These are phyloP conservation scores for Melanocharis versteri DNA, from an alignment of 2,113 vertebrate genomes.

Conservation along the genomic window DNA sequence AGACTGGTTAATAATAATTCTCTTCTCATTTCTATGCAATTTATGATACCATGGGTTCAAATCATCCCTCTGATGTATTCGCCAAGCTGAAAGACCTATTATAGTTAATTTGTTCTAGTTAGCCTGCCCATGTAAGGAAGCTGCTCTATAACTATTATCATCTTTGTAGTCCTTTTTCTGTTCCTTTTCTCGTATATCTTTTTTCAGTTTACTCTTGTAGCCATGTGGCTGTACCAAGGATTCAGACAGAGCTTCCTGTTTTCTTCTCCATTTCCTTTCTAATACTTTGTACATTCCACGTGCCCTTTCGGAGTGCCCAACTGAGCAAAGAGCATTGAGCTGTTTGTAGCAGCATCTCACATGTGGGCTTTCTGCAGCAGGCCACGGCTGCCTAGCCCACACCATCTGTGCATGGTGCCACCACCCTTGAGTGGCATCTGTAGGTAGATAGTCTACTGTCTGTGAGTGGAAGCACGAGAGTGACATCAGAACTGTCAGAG, in stretches of 20 bases:
- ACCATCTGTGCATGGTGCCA: not conserved
- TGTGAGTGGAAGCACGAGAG: not conserved
- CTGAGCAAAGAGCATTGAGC: not conserved
- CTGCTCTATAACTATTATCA: not conserved
- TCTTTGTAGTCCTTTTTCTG: not conserved
- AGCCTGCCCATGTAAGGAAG: not conserved
- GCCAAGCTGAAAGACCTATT: not conserved
- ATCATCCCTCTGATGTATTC: not conserved
- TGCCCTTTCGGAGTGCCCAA: not conserved
- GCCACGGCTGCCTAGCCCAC: fast-evolving
- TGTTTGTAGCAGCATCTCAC: not conserved
- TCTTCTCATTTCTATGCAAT: not conserved
- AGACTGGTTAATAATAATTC: not conserved
- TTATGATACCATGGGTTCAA: not conserved
- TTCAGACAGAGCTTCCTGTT: not conserved
- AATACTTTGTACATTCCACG: not conserved
- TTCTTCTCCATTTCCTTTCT: not conserved
- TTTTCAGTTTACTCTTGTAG: not conserved
- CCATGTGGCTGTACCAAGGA: not conserved
- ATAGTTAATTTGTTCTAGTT: not conserved
- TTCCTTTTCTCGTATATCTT: not conserved
- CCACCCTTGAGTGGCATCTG: not conserved
- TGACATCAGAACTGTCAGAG: not conserved
- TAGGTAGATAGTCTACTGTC: not conserved
- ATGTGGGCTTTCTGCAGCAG: not conserved